Base-by-base conservation (phyloP, 2,888 invertebrate genomes). In the Charanyca ferruginea region DNA sequence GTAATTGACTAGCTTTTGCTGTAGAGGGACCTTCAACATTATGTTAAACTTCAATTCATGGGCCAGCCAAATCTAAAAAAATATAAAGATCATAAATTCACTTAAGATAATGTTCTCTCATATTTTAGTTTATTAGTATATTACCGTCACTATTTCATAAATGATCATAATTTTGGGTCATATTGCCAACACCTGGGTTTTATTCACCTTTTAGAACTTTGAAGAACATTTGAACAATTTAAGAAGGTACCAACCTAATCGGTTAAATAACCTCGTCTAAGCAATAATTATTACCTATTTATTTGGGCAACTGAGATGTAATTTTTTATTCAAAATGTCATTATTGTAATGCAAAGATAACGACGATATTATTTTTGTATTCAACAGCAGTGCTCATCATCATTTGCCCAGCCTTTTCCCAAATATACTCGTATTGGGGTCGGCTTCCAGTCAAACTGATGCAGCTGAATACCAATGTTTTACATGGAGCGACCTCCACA, bases 201-300 rank as follows among this genome's bases (percentile, higher is more conserved):
- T 16, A 49, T 35, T 18, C 42, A 62, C 62, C 9, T 52, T 57
- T 35, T 35, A 45, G 25, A 52, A n/a, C 22, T 45, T 73, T 38
- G 13, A 13, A 70, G n/a, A 20, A 16, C 22, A 1, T 71, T 52
- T 11, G 1, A 38, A 13, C 28, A 32, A 67, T 71, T 51, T 18
- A 47, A 18, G n/a, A 32, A 11, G 11, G 32, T 32, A 32, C 32
- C 32, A 32, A 32, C 9, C 2, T 32, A 25, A 35, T 22, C 38
- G 59, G 18, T 57, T 41, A 28, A 20, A 47, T 20, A 38, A 57
- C 16, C 22, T 5, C 9, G 35, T 18, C 44, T 8, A 16, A 16
- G 3, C 8, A 22, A 45, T 28, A 28, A 44, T 22, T 22, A 32
- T 32, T 8, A 32, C 9, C 9, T 11, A 42, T n/a, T 8, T 4